Evolutionary conservation across 2,888 invertebrate genomes (phyloP).

Genomic region (Eupithecia exiguata): DNA sequence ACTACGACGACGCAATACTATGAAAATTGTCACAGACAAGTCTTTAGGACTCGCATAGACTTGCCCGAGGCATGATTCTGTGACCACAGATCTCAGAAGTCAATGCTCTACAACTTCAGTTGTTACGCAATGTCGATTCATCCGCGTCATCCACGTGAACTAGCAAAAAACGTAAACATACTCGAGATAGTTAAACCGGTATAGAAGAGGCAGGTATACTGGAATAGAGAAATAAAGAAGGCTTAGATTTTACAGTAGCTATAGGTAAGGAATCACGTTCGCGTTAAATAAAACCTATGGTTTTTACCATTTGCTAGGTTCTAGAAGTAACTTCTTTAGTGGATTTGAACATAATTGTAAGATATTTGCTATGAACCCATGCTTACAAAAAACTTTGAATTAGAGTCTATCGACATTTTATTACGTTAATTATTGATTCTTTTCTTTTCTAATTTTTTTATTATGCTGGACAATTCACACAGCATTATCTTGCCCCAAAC

Average conservation of each 20-base stretch:
- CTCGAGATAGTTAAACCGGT: slow-evolving; percentile 24
- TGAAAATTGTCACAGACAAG: background rate
- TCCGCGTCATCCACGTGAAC: slow-evolving; percentile 45
- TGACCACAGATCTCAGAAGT: slow-evolving; percentile 48
- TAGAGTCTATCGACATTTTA: too few species aligned
- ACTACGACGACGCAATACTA: background rate
- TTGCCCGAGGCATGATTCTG: background rate
- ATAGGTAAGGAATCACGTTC: too few species aligned
- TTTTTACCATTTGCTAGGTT: background rate
- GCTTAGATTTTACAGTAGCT: background rate
- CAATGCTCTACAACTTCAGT: slow-evolving; percentile 52
- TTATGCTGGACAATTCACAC: too few species aligned
- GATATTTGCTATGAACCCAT: too few species aligned
- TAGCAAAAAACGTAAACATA: slow-evolving; percentile 67
- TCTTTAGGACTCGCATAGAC: background rate
- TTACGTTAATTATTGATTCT: too few species aligned
- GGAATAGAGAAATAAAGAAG: background rate
- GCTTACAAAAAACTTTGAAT: too few species aligned
- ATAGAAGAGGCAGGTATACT: background rate
- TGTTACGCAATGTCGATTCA: slow-evolving; percentile 47
- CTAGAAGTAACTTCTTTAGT: background rate
- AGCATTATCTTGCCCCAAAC: too few species aligned
- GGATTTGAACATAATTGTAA: too few species aligned
- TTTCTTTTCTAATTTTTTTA: too few species aligned
- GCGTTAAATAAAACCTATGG: too few species aligned